Evolutionary conservation across 1,140 invertebrate species (phyloP), one percentile per base, ranked within the genome.

Genomic region (Drosophila mayri): DNA sequence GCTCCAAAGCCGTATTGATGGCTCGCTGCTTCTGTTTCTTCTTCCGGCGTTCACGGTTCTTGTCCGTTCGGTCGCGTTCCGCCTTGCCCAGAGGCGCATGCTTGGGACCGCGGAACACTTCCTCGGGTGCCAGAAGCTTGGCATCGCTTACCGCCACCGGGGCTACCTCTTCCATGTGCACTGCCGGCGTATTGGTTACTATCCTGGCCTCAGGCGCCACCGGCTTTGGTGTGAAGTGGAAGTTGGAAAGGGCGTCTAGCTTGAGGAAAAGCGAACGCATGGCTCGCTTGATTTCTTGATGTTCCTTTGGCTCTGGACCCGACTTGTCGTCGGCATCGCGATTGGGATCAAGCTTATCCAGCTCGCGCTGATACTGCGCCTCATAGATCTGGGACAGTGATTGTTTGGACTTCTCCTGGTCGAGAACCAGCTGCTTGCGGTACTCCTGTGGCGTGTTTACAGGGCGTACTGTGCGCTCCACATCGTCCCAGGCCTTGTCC

Each of bases 371-470:
- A 93, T 96, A 99, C 92, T 99, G 97, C 79, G 97, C 94, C 93
- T 99, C 99, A 93, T 99, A 99, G 63, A 99, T 96, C 93, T 99
- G 95, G 3, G 98, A 97, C 41, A 99, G 94, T 79, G 98, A 99
- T 63, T 96, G 93, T 93, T 99, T 99, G 77, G 98, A 99, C 91
- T 99, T 99, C 88, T 99, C 97, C 84, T 99, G 97, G 93, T 99
- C 96, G 22, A 99, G 93, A 1, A 98, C 95, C 41, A 99, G 94
- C 80, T 97, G 95, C 86, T 99, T 99, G 83, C 98, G 98, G 88
- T 97, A 99, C 76, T 98, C 96, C 49, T 96, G 93, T 20, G 97
- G 95, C 52, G 97, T 96, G 64, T 98, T 96, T 0, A 96, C 95
- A 4, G 96, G 96, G 92, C 98, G 98, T 16, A 97, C 94, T 94